Evolutionary conservation across 2,888 invertebrate species (phyloP).

Genomic region (Diplazon laetatorius): DNA sequence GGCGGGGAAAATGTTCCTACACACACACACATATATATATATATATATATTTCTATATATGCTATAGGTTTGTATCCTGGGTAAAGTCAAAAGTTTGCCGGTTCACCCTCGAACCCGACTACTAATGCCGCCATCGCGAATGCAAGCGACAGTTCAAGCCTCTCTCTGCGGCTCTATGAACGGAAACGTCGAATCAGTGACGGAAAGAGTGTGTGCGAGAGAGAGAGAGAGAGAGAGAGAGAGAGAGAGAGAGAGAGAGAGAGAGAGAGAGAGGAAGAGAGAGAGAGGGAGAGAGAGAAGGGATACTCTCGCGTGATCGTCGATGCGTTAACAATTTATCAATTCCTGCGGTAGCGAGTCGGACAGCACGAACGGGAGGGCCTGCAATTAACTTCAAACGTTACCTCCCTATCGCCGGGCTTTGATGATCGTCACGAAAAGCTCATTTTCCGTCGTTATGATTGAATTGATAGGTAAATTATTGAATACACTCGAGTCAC

Average conservation of each 20-base stretch:
- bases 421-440: slow-evolving; percentile 21
- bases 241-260: neutral
- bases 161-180: neutral
- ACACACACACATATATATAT: no score
- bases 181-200: neutral
- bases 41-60: no score
- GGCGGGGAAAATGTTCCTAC: slow-evolving; percentile 27
- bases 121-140: slow-evolving; percentile 38
- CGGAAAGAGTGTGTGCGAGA: neutral
- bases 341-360: slow-evolving; percentile 43
- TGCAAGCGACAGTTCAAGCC: neutral
- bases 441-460: slow-evolving; percentile 35
- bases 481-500: no score
- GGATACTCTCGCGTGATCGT: slow-evolving; percentile 29
- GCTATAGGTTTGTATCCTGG: slow-evolving; percentile 36
- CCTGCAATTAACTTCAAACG: slow-evolving; percentile 58
- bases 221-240: neutral
- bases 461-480: slow-evolving; percentile 22
- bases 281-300: no score
- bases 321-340: slow-evolving; percentile 59
- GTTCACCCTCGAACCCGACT: slow-evolving; percentile 51
- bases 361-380: slow-evolving; percentile 23
- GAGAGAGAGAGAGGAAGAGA: slow-evolving; percentile 6
- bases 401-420: slow-evolving; percentile 16
- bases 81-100: slow-evolving; percentile 53